Evolutionary conservation across 2,888 invertebrate genomes (phyloP), one percentile per base, ranked within the genome.

Genomic region (Ectemnius continuus): DNA sequence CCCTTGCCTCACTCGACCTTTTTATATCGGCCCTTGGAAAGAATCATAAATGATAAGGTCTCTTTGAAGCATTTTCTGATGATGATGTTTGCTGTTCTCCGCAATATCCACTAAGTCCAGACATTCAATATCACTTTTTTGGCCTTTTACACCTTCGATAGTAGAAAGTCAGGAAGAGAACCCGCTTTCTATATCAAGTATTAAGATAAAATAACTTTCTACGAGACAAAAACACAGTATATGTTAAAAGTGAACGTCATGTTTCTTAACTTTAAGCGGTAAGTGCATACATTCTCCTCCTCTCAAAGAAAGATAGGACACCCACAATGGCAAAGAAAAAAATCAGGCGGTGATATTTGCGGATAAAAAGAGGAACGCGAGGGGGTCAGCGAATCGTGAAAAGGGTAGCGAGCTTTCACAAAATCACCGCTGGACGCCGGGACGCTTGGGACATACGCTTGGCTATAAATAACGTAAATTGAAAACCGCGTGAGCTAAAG

Each of bases 381-480:
- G 26, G 4, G n/a, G n/a, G 36, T 6, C 36, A 8, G 1, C 36
- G 11, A 36, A 11, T 36, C 8, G 8, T 36, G 56, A 47, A 61
- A 60, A 61, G n/a, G 57, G 60, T 14, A 56, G 60, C 47, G 61
- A 67, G 65, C 69, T 74, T 74, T 74, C 66, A 66, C 72, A 66
- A 76, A 76, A 78, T 78, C 78, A 66, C 76, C 36, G 61, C 60
- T 68, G 70, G 70, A 69, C 73, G 58, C 46, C 75, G 64, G 72
- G 64, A 26, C 69, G 66, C 57, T 58, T 14, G 70, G 61, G 61
- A 14, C 13, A 59, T 67, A 45, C 62, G 63, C 61, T 56, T 57
- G 52, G 68, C 70, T 68, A 78, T 74, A 76, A 79, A 79, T 75
- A 77, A 72, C 75, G 67, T 73, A 77, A 75, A 79, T 79, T 77